phyloP scores from a whole-genome alignment of 2,888 invertebrate species.

The Lysandra coridon region DNA sequence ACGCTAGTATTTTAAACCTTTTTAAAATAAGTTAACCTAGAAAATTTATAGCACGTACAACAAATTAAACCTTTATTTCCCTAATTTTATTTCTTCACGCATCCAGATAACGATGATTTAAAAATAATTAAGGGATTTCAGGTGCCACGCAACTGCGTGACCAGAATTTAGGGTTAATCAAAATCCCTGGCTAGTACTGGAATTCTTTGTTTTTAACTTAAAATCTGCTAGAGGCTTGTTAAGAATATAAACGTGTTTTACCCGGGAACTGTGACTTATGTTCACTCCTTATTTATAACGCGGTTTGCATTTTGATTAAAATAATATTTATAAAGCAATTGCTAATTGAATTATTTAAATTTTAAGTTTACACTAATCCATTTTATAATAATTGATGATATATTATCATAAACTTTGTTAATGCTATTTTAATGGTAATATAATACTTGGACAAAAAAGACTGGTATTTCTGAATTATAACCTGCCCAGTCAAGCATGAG shows the following conservation, averaged over 20 bases:
- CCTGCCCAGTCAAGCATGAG: background rate
- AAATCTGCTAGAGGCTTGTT: constrained; percentile 28
- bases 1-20: background rate
- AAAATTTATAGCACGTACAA: constrained; percentile 5
- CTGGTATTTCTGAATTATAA: background rate
- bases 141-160: constrained; percentile 27
- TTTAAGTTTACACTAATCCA: background rate
- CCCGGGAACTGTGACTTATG: background rate
- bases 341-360: too few relatives aligned
- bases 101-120: constrained; percentile 22
- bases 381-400: too few relatives aligned
- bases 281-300: background rate
- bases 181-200: background rate
- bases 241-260: constrained; percentile 17
- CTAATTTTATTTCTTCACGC: constrained; percentile 22
- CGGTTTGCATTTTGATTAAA: background rate
- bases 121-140: constrained; percentile 26
- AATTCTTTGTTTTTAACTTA: constrained; percentile 16
- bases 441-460: too few relatives aligned
- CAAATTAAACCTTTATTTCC: constrained; percentile 19
- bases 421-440: too few relatives aligned
- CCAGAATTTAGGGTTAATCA: constrained; percentile 12
- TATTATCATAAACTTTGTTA: too few relatives aligned
- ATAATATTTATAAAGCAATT: too few relatives aligned
- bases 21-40: background rate